phyloP scores from a whole-genome alignment of 2,113 vertebrate genomes.

The Tupaia tana region DNA sequence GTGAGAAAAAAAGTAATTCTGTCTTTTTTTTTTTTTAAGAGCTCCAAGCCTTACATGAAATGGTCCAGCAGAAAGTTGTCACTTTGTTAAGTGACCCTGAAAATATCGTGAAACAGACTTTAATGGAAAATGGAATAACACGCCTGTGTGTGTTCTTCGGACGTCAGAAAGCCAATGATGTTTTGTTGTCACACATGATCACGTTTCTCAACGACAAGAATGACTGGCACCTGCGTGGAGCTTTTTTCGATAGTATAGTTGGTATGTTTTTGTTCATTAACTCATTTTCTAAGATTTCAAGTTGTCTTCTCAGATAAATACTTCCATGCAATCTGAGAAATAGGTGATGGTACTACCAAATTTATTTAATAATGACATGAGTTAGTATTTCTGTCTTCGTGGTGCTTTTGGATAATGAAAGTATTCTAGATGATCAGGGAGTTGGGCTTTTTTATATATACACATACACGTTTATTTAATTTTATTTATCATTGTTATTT shows the following conservation, averaged over 20 bases:
- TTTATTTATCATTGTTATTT: too few species aligned
- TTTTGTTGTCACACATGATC: conserved; percentile 98
- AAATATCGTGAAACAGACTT: conserved; percentile 98
- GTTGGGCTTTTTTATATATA: neutral
- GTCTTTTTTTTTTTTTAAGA: conserved; percentile 85
- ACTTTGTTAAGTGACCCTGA: conserved; percentile 97
- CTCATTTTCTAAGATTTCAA: conserved; percentile 9
- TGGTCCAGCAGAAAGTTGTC: conserved; percentile 99
- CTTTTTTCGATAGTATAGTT: conserved; percentile 99
- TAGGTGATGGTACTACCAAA: neutral
- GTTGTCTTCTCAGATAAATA: neutral
- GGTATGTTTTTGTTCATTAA: conserved; percentile 87
- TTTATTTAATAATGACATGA: conserved; percentile 1
- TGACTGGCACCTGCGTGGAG: conserved; percentile 98
- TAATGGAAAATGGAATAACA: conserved; percentile 99
- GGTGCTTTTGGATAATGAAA: conserved; percentile 7
- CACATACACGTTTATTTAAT: too few species aligned
- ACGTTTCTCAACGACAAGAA: conserved; percentile 99
- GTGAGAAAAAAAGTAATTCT: neutral
- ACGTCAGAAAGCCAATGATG: conserved; percentile 98
- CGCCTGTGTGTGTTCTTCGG: conserved; percentile 98
- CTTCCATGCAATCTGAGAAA: neutral
- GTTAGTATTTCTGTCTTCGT: conserved; percentile 11
- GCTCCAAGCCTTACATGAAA: conserved; percentile 97
- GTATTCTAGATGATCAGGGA: neutral